Evolutionary conservation across 2,888 invertebrate species (phyloP), one percentile per base, ranked within the genome.

Genomic region (Eilema depressum): DNA sequence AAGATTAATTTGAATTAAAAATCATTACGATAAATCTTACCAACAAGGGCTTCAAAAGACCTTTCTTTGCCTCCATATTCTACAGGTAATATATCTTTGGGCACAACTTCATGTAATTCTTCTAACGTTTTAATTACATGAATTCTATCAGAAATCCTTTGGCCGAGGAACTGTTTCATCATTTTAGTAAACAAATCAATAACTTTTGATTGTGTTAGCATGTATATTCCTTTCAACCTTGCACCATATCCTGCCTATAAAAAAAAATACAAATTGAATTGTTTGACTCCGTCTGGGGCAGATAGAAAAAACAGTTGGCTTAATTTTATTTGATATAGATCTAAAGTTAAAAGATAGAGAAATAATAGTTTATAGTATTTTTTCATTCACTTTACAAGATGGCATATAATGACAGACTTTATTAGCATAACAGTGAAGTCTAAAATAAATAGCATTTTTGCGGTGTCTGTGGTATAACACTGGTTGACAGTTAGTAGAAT

Each of bases 231-330:
- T 70, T 67, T 82, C 28, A 80, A 7, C 72, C 85, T 82, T 59
- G 85, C 77, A 0, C 87, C 86, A 14, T 76, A 88, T 5, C 88
- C 87, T 73, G 88, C 85, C 91, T 86, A 75, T n/a, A 79, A 80
- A 10, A 33, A 10, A 56, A 53, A 3, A 28, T 4, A 17, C 17
- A 17, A 17, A 41, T 17, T 37, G 37, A 37, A 37, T 12, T 37
- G 11, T 14, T 37, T 37, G 37, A 37, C 4, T 1, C 7, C 30
- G 1, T 4, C 30, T 33, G 30, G 4, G 30, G 30, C 10, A 33
- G 30, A 4, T 33, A 7, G 10, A 33, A 33, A 33, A 8, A n/a
- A n/a, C n/a, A n/a, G n/a, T n/a, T n/a, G n/a, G n/a, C n/a, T n/a
- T n/a, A n/a, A n/a, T n/a, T n/a, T n/a, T n/a, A n/a, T n/a, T n/a